Base-by-base conservation (phyloP, 2,888 invertebrate species). In the Empis livida region DNA sequence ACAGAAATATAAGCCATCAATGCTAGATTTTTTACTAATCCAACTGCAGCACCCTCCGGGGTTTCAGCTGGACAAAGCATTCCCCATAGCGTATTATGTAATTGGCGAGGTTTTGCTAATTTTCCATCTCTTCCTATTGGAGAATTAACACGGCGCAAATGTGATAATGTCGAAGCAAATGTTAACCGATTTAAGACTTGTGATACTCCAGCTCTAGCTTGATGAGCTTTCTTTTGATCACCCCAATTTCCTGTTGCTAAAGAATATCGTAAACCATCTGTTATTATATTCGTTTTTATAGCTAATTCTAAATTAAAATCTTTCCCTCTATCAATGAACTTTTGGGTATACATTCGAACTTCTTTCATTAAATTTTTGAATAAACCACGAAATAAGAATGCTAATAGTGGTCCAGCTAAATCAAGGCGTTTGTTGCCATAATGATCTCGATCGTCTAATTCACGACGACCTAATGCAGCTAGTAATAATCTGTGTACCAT, bases 61-160 rank as follows among this genome's bases (percentile, higher is more conserved):
- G 99, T 99, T 73, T 99, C 99, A 32, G 99, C 99, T 46, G 99
- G 99, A 62, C 99, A 99, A 57, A 99, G 86, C 96, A 97, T 99
- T 43, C 99, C 99, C 99, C 99, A 99, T 46, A 96, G 74, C 0
- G 99, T 99, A 65, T 99, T 99, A 69, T 99, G 99, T 55, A 99
- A 76, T 71, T 99, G 99, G 59, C 99, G 85, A 39, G 99, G 99
- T 65, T 97, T 94, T 0, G 99, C 99, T 57, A 99, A 71, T 74
- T 99, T 99, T 52, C 99, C 99, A 69, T 99, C 99, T 55, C 99
- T 79, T 52, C 99, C 99, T 64, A 99, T 97, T 0, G 99, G 99
- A 4, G 99, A 99, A 70, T 99, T 99, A 1, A 99, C 91, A 58
- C 99, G 84, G 42, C 99, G 76, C 60, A 99, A 81, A 80, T 99